Evolutionary conservation across 1,140 invertebrate genomes (phyloP).

Genomic region (Macrocentrus cingulum): DNA sequence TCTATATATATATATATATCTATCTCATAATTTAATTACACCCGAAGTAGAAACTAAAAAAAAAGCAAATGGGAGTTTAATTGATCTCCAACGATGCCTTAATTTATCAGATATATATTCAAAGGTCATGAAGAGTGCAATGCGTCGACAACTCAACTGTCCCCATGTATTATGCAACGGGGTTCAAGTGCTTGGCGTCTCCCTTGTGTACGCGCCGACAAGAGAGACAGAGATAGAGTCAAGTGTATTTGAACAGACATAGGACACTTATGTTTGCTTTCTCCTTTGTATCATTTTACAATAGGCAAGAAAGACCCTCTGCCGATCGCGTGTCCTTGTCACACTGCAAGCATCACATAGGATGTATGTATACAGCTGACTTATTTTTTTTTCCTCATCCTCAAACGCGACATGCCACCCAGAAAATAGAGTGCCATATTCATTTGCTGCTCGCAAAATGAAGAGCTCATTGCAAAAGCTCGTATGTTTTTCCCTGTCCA

Average conservation of each 20-base stretch:
- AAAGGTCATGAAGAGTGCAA: no score
- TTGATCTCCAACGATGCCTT: no score
- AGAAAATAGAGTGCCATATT: conserved; percentile 32
- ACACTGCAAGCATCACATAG: neutral
- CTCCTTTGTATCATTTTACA: conserved; percentile 47
- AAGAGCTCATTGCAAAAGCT: conserved; percentile 4
- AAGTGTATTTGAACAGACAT: conserved; percentile 49
- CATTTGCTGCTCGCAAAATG: conserved; percentile 35
- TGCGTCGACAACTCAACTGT: neutral
- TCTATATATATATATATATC: no score
- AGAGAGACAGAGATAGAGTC: conserved; percentile 23
- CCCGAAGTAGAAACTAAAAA: no score
- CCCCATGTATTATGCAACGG: conserved; percentile 37
- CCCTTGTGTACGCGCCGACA: conserved; percentile 3
- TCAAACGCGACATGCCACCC: neutral
- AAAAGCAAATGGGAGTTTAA: no score
- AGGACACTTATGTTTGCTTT: conserved; percentile 45
- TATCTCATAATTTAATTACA: no score
- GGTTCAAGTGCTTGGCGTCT: conserved; percentile 28
- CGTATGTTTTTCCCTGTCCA: neutral
- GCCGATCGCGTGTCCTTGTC: neutral
- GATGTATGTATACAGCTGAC: conserved; percentile 6
- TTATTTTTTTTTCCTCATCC: conserved; percentile 5
- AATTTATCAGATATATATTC: no score
- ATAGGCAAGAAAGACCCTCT: conserved; percentile 25